Conservation (phyloP, 2,797 vertebrate species). For the Micromesistius poutassou region DNA sequence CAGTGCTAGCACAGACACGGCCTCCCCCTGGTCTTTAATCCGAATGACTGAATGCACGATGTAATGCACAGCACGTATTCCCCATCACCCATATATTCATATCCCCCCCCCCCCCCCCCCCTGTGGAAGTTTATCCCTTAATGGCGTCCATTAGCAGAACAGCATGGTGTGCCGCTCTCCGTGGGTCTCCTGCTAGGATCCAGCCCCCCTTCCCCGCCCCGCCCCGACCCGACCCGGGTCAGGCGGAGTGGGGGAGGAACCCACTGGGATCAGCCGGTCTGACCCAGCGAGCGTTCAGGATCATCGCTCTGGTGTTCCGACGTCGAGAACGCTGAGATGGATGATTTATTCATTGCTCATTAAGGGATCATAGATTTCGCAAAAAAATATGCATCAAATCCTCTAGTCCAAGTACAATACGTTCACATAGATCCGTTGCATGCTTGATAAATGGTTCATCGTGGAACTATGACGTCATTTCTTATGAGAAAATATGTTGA, state of each 20-base stretch:
- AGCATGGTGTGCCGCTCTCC: constrained; percentile 26
- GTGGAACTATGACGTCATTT: neutral
- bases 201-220: neutral
- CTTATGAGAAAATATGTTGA: neutral
- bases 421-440: neutral
- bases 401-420: neutral
- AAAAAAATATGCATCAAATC: neutral
- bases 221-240: neutral
- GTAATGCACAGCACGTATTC: neutral
- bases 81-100: neutral
- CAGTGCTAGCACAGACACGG: neutral
- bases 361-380: neutral
- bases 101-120: neutral
- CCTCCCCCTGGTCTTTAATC: constrained; percentile 12
- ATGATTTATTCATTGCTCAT: neutral
- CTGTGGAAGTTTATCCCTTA: constrained; percentile 17
- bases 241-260: neutral
- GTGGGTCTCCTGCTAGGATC: neutral
- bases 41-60: constrained; percentile 18
- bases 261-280: neutral
- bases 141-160: constrained; percentile 38
- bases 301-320: neutral
- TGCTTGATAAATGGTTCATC: neutral
- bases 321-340: neutral
- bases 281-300: neutral